Evolutionary conservation across 2,888 invertebrate species (phyloP).

Genomic region (Lepidonotus clava): DNA sequence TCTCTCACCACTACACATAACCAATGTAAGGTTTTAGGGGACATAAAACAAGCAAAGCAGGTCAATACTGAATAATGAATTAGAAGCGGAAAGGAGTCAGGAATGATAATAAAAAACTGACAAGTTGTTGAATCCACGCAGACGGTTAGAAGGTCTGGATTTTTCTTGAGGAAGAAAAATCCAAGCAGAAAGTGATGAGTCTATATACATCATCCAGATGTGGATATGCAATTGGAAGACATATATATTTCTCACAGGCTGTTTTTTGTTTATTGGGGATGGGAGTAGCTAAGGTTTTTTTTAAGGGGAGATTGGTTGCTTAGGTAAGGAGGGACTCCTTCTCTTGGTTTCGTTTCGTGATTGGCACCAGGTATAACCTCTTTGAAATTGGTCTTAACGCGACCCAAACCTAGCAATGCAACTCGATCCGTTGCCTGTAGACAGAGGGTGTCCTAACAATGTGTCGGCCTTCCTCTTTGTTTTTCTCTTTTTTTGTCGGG

Average conservation of each 20-base stretch:
- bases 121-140: no score
- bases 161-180: no score
- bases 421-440: slow-evolving; percentile 28
- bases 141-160: no score
- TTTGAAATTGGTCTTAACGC: neutral
- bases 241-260: neutral
- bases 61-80: neutral
- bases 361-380: slow-evolving; percentile 6
- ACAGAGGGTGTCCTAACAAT: neutral
- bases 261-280: neutral
- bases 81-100: neutral
- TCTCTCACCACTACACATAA: no score
- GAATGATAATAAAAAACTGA: no score
- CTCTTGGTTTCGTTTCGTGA: slow-evolving; percentile 44
- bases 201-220: neutral
- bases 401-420: no score
- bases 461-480: neutral
- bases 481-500: neutral
- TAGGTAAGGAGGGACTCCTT: neutral
- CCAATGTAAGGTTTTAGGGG: neutral
- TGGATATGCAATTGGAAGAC: no score
- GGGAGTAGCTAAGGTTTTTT: neutral
- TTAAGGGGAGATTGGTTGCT: slow-evolving; percentile 16
- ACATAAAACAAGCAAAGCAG: slow-evolving; percentile 19
- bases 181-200: no score